Percentiles rank a stretch among this genome's conserved stretches.
These are phyloP conservation scores for Laticauda colubrina DNA, from an alignment of 2,113 vertebrate species.

Conservation along the genomic window DNA sequence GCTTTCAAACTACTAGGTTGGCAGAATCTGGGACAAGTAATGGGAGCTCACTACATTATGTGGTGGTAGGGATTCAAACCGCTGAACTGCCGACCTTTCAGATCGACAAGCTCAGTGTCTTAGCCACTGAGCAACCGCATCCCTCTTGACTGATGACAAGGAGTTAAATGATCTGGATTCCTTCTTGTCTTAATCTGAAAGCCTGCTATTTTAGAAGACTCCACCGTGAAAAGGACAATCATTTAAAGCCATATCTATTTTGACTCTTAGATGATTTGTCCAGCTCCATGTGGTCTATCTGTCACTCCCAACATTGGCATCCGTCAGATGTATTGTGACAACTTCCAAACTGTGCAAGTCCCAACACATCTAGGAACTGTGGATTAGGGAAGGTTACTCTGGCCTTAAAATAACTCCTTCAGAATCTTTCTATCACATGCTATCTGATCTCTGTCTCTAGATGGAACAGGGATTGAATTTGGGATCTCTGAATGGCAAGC, in stretches of 20 bases:
- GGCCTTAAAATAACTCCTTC: neutral
- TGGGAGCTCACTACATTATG: no score
- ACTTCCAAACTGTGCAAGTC: neutral
- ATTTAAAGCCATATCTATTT: neutral
- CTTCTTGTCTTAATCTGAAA: neutral
- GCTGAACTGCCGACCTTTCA: no score
- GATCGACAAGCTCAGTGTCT: no score
- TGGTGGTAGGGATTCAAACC: no score
- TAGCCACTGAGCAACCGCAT: no score
- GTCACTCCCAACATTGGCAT: neutral
- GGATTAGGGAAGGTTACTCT: neutral
- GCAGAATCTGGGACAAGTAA: no score
- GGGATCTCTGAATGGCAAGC: neutral
- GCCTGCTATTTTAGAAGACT: neutral
- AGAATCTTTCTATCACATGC: neutral
- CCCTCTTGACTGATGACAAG: neutral
- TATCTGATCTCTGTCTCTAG: neutral
- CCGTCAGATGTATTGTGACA: neutral
- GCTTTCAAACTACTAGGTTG: no score
- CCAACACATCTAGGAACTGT: neutral
- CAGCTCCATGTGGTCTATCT: neutral
- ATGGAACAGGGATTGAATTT: neutral
- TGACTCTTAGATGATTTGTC: neutral
- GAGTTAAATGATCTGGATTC: neutral
- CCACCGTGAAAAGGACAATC: neutral